Evolutionary conservation across 1,140 invertebrate species (phyloP).

Genomic region (Psix sp.): DNA sequence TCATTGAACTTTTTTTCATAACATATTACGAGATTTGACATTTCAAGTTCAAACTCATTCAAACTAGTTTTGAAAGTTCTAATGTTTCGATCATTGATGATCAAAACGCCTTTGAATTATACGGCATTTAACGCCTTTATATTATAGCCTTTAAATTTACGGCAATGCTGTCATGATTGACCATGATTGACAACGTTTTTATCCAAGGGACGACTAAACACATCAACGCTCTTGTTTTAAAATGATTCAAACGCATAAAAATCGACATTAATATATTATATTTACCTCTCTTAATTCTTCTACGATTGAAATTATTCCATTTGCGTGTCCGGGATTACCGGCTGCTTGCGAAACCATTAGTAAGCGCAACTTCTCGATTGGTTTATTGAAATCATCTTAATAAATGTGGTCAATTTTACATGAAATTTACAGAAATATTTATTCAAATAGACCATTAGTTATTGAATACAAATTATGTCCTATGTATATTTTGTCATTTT

Average conservation of each 20-base stretch:
- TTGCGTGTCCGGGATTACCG: background rate
- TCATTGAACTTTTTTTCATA: too few species aligned
- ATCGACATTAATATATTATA: constrained; percentile 1
- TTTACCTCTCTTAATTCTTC: background rate
- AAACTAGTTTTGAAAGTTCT: too few species aligned
- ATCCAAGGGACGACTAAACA: background rate
- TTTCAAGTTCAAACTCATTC: background rate
- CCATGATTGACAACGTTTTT: background rate
- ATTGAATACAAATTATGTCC: too few species aligned
- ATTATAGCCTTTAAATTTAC: constrained; percentile 7
- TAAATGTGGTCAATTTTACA: background rate
- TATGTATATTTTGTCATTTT: too few species aligned
- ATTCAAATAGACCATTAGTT: too few species aligned
- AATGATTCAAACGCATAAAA: background rate
- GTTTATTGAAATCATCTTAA: background rate
- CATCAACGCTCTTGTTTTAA: background rate
- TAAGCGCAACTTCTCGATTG: constrained; percentile 44
- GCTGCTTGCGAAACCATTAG: background rate
- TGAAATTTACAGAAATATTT: too few species aligned
- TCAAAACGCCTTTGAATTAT: too few species aligned
- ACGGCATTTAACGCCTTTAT: too few species aligned
- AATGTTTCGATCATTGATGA: too few species aligned
- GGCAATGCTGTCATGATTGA: constrained; percentile 4
- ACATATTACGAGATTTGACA: too few species aligned
- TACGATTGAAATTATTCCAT: background rate